Evolutionary conservation across 2,113 vertebrate genomes (phyloP).

Genomic region (Hydrochoerus hydrochaeris): DNA sequence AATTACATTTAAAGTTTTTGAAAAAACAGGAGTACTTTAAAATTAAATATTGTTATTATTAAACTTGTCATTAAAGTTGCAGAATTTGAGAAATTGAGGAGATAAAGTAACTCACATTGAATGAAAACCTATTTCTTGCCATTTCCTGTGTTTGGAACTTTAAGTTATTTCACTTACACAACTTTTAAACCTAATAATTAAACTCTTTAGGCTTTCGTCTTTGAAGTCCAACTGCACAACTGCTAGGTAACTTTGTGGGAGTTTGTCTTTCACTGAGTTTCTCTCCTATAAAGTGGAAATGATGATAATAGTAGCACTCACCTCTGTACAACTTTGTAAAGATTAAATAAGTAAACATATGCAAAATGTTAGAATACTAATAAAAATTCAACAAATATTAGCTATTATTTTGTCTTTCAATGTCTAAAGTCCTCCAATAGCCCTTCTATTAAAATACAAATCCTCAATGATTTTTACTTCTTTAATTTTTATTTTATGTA

Average conservation of each 20-base stretch:
- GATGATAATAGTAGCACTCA: neutral
- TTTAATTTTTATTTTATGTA: neutral
- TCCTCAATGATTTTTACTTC: neutral
- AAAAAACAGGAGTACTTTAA: neutral
- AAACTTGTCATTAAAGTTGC: neutral
- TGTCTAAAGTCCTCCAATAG: neutral
- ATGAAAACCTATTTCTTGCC: neutral
- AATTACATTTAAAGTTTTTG: conserved; percentile 6
- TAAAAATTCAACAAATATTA: conserved; percentile 16
- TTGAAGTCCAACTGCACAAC: neutral
- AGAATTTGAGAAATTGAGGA: conserved; percentile 19
- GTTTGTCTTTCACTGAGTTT: conserved; percentile 18
- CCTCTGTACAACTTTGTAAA: neutral
- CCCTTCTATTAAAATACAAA: conserved; percentile 39
- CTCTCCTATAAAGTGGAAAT: neutral
- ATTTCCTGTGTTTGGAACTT: neutral
- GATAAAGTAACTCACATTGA: neutral
- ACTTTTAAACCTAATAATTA: neutral
- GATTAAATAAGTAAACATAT: conserved; percentile 17
- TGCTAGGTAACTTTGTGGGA: neutral
- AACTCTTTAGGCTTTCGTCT: neutral
- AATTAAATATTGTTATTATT: conserved; percentile 25
- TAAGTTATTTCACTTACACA: conserved; percentile 1
- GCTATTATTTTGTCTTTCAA: conserved; percentile 31
- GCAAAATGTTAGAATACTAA: neutral